Evolutionary conservation across 2,888 invertebrate species (phyloP).

Genomic region (Leptarthrus brevirostris): DNA sequence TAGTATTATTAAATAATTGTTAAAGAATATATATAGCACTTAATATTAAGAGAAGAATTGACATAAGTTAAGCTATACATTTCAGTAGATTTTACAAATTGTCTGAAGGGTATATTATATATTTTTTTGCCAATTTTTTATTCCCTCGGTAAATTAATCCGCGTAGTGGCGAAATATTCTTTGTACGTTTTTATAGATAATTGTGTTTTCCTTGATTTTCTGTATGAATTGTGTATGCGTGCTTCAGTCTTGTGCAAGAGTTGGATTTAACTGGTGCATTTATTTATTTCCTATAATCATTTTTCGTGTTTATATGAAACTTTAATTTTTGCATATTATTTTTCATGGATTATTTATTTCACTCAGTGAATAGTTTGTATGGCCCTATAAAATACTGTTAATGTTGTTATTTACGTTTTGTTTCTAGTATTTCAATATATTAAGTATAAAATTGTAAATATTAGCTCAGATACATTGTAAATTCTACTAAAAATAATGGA

Average conservation of each 20-base stretch:
- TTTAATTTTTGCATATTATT: slow-evolving; percentile 6
- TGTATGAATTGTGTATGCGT: slow-evolving; percentile 27
- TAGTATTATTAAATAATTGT: slow-evolving; percentile 43
- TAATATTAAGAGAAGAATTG: slow-evolving; percentile 34
- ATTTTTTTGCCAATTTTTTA: slow-evolving; percentile 21
- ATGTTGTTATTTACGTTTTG: slow-evolving; percentile 30
- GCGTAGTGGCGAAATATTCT: slow-evolving; percentile 33
- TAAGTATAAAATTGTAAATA: slow-evolving; percentile 36
- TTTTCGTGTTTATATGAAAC: neutral
- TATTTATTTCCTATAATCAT: slow-evolving; percentile 13
- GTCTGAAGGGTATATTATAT: slow-evolving; percentile 23
- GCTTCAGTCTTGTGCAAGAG: slow-evolving; percentile 37
- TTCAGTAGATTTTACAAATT: slow-evolving; percentile 40
- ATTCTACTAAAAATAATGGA: slow-evolving; percentile 26
- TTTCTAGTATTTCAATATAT: slow-evolving; percentile 11
- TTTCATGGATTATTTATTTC: slow-evolving; percentile 32
- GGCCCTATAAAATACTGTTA: slow-evolving; percentile 23
- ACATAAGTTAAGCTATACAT: slow-evolving; percentile 38
- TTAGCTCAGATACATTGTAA: slow-evolving; percentile 29
- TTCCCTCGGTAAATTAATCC: slow-evolving; percentile 21
- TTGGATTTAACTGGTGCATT: slow-evolving; percentile 30
- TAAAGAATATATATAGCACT: slow-evolving; percentile 38
- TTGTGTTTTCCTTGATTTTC: slow-evolving; percentile 25
- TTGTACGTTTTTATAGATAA: slow-evolving; percentile 45
- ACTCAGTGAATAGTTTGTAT: slow-evolving; percentile 30